These are phyloP conservation scores for Melanotaenia duboulayi DNA, from an alignment of 2,113 vertebrate species.

Conservation along the genomic window DNA sequence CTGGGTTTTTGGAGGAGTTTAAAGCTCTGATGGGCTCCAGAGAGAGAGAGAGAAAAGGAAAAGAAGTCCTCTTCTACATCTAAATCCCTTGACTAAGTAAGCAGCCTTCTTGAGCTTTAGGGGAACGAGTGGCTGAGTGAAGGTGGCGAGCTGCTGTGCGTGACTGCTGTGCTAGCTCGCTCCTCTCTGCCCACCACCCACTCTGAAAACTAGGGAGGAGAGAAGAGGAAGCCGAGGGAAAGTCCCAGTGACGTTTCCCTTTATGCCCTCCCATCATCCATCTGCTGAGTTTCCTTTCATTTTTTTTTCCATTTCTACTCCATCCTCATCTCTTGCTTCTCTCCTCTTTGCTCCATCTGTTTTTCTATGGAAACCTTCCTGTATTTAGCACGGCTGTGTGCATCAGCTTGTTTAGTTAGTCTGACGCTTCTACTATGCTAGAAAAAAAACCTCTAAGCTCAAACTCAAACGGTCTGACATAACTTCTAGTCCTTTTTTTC, in stretches of 20 bases:
- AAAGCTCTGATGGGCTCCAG: slow-evolving; percentile 1
- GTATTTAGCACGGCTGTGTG: neutral
- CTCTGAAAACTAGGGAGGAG: slow-evolving; percentile 33
- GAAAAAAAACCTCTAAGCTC: neutral
- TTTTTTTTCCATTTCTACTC: slow-evolving; percentile 25
- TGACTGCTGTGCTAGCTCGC: slow-evolving; percentile 44
- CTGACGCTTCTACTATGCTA: neutral
- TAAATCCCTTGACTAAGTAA: slow-evolving; percentile 19
- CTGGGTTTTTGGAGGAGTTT: slow-evolving; percentile 3
- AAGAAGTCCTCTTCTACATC: neutral
- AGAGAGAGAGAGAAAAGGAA: neutral
- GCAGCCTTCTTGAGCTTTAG: slow-evolving; percentile 27
- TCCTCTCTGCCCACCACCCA: slow-evolving; percentile 50
- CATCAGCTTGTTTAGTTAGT: slow-evolving; percentile 54
- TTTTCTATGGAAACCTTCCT: neutral
- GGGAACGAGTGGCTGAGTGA: slow-evolving; percentile 36
- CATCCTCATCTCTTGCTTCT: slow-evolving; percentile 13
- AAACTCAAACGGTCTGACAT: neutral
- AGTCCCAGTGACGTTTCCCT: slow-evolving; percentile 67
- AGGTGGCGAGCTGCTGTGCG: slow-evolving; percentile 46
- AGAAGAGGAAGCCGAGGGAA: slow-evolving; percentile 46
- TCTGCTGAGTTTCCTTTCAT: slow-evolving; percentile 28
- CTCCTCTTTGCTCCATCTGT: slow-evolving; percentile 5
- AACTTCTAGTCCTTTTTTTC: neutral
- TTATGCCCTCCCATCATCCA: slow-evolving; percentile 44